phyloP scores from a whole-genome alignment of 2,888 invertebrate genomes.

The Clusia tigrina region DNA sequence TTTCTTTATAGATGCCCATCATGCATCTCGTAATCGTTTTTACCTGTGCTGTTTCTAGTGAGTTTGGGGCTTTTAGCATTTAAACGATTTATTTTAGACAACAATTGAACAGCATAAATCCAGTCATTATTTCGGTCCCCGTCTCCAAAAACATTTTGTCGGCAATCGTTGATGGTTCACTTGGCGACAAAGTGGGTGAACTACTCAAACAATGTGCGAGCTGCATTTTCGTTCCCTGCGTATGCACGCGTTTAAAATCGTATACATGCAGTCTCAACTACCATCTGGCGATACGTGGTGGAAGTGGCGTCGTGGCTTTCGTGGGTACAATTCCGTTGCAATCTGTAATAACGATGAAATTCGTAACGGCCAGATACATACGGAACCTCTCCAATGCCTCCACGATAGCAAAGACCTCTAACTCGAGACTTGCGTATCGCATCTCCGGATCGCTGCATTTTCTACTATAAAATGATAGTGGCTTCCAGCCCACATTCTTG shows the following conservation, averaged over 20 bases:
- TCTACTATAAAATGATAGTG: conserved; percentile 52
- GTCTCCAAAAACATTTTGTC: conserved; percentile 22
- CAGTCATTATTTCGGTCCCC: conserved; percentile 8
- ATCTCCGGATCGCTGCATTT: too few relatives aligned
- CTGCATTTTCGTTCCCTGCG: conserved; percentile 41
- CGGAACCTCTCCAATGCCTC: conserved; percentile 50
- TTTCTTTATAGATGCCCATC: too few relatives aligned
- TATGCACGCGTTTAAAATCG: conserved; percentile 32
- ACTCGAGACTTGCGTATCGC: conserved; percentile 55
- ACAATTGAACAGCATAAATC: conserved; percentile 11
- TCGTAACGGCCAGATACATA: conserved; percentile 52
- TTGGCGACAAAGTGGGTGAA: conserved; percentile 23
- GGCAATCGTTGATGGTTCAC: conserved; percentile 12
- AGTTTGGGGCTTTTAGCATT: too few relatives aligned
- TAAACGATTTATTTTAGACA: too few relatives aligned
- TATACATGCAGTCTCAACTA: conserved; percentile 38
- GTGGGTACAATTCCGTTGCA: conserved; percentile 49
- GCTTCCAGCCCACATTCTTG: too few relatives aligned
- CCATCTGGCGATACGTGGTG: conserved; percentile 49
- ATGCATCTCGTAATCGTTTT: too few relatives aligned
- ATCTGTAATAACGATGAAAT: conserved; percentile 51
- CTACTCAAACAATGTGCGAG: conserved; percentile 53
- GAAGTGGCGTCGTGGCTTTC: conserved; percentile 42
- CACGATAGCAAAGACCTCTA: conserved; percentile 56
- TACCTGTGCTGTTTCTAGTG: too few relatives aligned